phyloP scores from a whole-genome alignment of 2,888 invertebrate species.

The Diaphora mendica region DNA sequence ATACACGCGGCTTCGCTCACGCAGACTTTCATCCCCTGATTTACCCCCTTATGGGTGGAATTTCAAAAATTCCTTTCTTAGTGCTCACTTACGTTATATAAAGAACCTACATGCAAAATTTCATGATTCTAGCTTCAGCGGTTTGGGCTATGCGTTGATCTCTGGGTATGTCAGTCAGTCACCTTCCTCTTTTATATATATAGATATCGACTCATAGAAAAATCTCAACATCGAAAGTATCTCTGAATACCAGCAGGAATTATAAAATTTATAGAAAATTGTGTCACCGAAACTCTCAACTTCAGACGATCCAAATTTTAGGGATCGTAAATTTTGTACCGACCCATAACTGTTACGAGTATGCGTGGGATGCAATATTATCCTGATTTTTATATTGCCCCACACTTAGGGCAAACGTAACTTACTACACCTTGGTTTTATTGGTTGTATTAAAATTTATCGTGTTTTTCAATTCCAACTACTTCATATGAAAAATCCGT shows the following conservation, averaged over 20 bases:
- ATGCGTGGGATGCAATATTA: constrained; percentile 7
- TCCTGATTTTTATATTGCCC: constrained; percentile 16
- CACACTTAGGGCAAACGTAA: constrained; percentile 6
- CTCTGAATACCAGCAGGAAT: not conserved
- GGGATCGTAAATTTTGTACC: constrained; percentile 11
- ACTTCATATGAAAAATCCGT: not conserved
- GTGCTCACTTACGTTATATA: too few species aligned
- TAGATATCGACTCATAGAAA: not conserved
- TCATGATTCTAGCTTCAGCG: too few species aligned
- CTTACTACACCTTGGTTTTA: not conserved
- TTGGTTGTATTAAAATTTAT: not conserved
- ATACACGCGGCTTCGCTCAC: too few species aligned
- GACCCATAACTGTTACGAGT: constrained; percentile 6
- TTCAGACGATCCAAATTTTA: constrained; percentile 14
- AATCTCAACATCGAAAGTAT: not conserved
- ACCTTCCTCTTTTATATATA: too few species aligned
- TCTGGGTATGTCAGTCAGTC: too few species aligned
- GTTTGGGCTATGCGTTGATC: too few species aligned
- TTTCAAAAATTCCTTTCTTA: too few species aligned
- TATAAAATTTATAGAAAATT: constrained; percentile 5
- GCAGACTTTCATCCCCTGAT: too few species aligned
- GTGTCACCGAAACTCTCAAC: constrained; percentile 8
- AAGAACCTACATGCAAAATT: too few species aligned
- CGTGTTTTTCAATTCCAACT: not conserved
- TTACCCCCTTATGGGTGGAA: too few species aligned